Base-by-base conservation (phyloP, 2,797 vertebrate species). In the Pangasius djambal region DNA sequence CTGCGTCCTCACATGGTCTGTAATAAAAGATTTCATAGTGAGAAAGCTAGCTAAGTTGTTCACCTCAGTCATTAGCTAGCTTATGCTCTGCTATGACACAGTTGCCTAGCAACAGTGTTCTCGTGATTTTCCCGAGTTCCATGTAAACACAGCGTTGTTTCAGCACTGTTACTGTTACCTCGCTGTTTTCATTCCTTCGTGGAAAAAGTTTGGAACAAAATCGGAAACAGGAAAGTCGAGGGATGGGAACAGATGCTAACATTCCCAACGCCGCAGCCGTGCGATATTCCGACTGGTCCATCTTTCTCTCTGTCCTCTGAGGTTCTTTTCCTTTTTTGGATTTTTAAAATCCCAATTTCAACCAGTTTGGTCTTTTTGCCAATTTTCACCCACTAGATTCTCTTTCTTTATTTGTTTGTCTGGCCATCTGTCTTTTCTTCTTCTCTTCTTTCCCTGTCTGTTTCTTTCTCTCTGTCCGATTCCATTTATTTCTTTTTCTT, bases 371-470 rank as follows among this genome's bases (percentile, higher is more conserved):
- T 28, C 25, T 1, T 52, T 52, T 78, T 52, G 48, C 75, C 50
- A 78, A n/a, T 52, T 75, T 77, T 50, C 74, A 48, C 74, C 74
- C 74, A 77, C 74, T 15, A 50, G 22, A 78, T n/a, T 52, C n/a
- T 69, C 18, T 40, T 48, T 57, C 77, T 79, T 55, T 79, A 8
- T 55, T 34, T 57, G 8, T 57, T 10, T 22, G n/a, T 79, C 50
- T 34, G 28, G 15, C 28, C 50, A 55, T 79, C 77, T 55, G n/a
- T 55, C 77, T 77, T 75, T 37, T 37, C 37, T 75, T 75, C 25
- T 50, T 74, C 7, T 20, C 20, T 25, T 44, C 70, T 44, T 74
- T 74, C 37, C 37, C 70, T 9, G 37, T 28, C 13, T 59, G 3
- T 69, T 59, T 57, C 61, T 69, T 2, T 15, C 37, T 48, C 31